These are phyloP conservation scores for Scophthalmus maximus DNA, from an alignment of 2,113 vertebrate species.

Conservation along the genomic window DNA sequence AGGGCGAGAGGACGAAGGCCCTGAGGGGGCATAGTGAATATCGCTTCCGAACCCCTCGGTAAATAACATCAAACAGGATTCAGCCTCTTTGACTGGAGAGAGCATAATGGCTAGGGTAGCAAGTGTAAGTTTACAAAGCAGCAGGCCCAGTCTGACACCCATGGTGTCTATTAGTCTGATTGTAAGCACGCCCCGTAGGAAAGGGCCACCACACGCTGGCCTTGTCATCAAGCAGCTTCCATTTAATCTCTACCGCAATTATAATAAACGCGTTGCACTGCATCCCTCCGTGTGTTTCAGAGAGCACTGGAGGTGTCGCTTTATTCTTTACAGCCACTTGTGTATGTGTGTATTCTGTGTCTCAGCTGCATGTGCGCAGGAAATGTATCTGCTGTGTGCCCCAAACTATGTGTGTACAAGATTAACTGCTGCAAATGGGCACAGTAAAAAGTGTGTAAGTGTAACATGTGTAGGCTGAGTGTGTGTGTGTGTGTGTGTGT, in stretches of 20 bases:
- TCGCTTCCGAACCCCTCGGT: conserved; percentile 65
- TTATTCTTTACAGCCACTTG: conserved; percentile 18
- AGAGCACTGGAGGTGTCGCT: conserved; percentile 1
- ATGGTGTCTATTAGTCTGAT: conserved; percentile 57
- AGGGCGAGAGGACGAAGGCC: conserved; percentile 56
- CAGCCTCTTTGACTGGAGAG: conserved; percentile 64
- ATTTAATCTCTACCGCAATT: conserved; percentile 24
- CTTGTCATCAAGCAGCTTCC: conserved; percentile 17
- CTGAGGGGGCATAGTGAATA: conserved; percentile 66
- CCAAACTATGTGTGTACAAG: conserved; percentile 16
- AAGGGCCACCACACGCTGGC: conserved; percentile 15
- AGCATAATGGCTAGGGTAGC: conserved; percentile 60
- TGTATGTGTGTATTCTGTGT: neutral
- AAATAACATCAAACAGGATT: conserved; percentile 76
- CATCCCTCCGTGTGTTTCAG: conserved; percentile 6
- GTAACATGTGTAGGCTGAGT: too few species aligned
- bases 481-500: conserved; percentile 27
- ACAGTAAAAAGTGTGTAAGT: conserved; percentile 35
- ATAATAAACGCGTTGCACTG: neutral
- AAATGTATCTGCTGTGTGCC: conserved; percentile 11
- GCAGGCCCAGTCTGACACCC: conserved; percentile 63
- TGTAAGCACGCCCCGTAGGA: conserved; percentile 44
- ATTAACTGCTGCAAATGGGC: conserved; percentile 31
- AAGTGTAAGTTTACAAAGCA: conserved; percentile 72
- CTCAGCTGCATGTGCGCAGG: conserved; percentile 22